phyloP scores from a whole-genome alignment of 2,113 vertebrate genomes.

The Eretmochelys imbricata region DNA sequence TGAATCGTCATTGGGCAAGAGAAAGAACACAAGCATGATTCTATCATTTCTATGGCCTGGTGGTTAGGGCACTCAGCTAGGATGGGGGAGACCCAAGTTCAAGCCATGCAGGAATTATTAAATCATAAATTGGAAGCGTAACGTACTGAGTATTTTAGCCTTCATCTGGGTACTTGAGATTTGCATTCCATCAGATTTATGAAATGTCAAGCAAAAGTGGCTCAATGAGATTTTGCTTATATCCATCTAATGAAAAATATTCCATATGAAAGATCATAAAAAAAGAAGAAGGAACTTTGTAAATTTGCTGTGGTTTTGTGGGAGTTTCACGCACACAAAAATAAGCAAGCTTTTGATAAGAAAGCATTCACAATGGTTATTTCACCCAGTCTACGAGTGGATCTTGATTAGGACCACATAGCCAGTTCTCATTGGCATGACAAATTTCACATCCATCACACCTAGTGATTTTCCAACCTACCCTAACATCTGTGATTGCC shows the following conservation, averaged over 20 bases:
- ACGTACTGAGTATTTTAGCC: rapidly evolving
- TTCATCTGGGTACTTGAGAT: not conserved
- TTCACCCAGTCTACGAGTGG: conserved; percentile 50
- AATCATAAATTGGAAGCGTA: not conserved
- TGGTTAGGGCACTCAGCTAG: not conserved
- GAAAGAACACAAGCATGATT: not conserved
- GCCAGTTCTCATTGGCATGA: conserved; percentile 51
- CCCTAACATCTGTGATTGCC: conserved; percentile 42
- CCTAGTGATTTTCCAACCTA: conserved; percentile 59
- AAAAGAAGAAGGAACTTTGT: not conserved
- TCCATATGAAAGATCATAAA: rapidly evolving
- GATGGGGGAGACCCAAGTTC: not conserved
- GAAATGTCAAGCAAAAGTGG: not conserved
- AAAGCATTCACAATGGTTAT: conserved; percentile 20
- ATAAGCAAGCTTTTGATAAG: not conserved
- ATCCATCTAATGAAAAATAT: not conserved
- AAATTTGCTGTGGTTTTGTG: not conserved
- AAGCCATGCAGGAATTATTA: not conserved
- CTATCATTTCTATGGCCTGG: not conserved
- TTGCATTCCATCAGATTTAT: rapidly evolving
- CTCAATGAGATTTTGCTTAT: not conserved
- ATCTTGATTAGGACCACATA: conserved; percentile 14
- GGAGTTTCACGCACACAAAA: not conserved
- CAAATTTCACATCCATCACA: conserved; percentile 56
- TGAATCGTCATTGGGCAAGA: not conserved